Evolutionary conservation across 2,797 vertebrate genomes (phyloP).

Genomic region (Scarus forsteni): DNA sequence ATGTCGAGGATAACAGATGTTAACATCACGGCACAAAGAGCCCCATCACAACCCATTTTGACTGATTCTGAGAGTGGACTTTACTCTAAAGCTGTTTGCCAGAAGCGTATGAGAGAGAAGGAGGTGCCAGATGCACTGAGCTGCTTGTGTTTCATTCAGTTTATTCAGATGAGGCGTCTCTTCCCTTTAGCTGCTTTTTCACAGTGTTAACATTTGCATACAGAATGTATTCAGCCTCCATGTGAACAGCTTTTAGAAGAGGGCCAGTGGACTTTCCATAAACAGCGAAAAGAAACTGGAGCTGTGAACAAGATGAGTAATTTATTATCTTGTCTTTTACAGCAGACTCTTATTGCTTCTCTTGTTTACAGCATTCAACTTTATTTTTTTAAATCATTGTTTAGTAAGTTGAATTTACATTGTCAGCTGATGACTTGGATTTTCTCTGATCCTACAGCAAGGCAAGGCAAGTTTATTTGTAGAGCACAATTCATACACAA

Average conservation of each 20-base stretch:
- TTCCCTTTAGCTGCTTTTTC: not conserved
- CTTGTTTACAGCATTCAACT: too few species aligned
- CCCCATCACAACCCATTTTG: slow-evolving; percentile 5
- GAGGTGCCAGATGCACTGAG: not conserved
- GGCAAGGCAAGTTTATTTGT: too few species aligned
- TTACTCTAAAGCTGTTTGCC: slow-evolving; percentile 37
- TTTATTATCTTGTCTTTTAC: not conserved
- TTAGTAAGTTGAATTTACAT: too few species aligned
- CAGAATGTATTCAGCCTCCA: not conserved
- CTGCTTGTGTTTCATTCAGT: not conserved
- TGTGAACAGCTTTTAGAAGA: not conserved
- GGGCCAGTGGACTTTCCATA: not conserved
- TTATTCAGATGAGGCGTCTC: slow-evolving; percentile 13
- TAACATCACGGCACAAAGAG: slow-evolving; percentile 53
- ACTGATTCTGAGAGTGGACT: slow-evolving; percentile 52
- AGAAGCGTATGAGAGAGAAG: slow-evolving; percentile 3
- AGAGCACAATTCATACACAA: too few species aligned
- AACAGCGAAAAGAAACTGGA: not conserved
- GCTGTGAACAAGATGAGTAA: too few species aligned
- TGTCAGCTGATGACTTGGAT: too few species aligned
- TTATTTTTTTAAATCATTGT: too few species aligned
- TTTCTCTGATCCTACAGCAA: too few species aligned
- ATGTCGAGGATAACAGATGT: slow-evolving; percentile 28
- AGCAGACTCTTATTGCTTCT: too few species aligned
- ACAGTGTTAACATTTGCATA: slow-evolving; percentile 7